Percentiles rank a stretch among this genome's conserved stretches.
phyloP scores from a whole-genome alignment of 2,888 invertebrate genomes.

The Oegoconia quadripuncta region DNA sequence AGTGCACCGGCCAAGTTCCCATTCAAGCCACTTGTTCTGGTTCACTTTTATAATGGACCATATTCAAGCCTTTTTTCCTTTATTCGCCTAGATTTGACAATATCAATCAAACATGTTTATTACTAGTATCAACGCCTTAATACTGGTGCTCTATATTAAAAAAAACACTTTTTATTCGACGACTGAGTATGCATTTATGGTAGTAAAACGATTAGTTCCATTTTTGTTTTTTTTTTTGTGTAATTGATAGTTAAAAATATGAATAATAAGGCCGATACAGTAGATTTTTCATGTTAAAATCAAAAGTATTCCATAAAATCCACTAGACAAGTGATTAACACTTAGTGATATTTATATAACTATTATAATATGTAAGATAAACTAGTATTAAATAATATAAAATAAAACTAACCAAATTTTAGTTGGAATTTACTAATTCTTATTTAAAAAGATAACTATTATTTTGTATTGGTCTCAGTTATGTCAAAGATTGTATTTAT shows the following conservation, averaged over 20 bases:
- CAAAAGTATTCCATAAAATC: slow-evolving; percentile 14
- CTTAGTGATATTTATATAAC: slow-evolving; percentile 62
- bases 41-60: too few species aligned
- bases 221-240: slow-evolving; percentile 11
- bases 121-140: slow-evolving; percentile 1
- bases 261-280: slow-evolving; percentile 11
- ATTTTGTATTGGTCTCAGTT: slow-evolving; percentile 69
- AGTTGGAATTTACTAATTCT: slow-evolving; percentile 39
- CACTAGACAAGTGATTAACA: slow-evolving; percentile 42
- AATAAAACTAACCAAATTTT: slow-evolving; percentile 64
- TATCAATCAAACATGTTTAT: background rate
- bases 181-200: slow-evolving; percentile 49
- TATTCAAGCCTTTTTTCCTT: too few species aligned
- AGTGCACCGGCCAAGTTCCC: too few species aligned
- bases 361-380: slow-evolving; percentile 47
- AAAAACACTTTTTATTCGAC: slow-evolving; percentile 21
- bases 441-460: slow-evolving; percentile 30
- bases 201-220: slow-evolving; percentile 18
- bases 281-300: slow-evolving; percentile 13
- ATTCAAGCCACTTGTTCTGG: too few species aligned
- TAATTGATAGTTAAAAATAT: background rate
- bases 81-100: too few species aligned
- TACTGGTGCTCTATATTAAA: slow-evolving; percentile 34
- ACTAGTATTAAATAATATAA: slow-evolving; percentile 47
- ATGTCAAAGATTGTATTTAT: slow-evolving; percentile 70